These are phyloP conservation scores for Agrochola lychnidis DNA, from an alignment of 2,888 invertebrate genomes.

Conservation along the genomic window DNA sequence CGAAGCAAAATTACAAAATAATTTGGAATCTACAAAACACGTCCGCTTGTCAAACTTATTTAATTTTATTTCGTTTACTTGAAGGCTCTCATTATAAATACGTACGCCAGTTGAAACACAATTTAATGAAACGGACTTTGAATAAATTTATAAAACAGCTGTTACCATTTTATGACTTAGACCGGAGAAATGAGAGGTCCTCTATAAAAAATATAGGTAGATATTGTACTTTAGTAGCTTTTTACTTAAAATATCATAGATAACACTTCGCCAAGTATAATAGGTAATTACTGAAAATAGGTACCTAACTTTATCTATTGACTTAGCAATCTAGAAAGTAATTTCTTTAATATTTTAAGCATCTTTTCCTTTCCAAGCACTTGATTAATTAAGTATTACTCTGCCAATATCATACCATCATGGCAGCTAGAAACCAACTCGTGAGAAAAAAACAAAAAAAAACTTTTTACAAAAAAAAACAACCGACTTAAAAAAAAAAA, in stretches of 20 bases:
- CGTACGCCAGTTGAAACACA: constrained; percentile 25
- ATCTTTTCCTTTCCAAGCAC: not conserved
- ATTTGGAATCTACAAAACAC: constrained; percentile 8
- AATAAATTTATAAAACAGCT: constrained; percentile 49
- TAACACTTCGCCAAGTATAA: not conserved
- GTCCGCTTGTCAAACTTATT: constrained; percentile 12
- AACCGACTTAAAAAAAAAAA: no score
- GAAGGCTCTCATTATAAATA: constrained; percentile 29
- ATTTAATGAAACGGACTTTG: constrained; percentile 34
- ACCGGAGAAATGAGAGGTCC: not conserved
- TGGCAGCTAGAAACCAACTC: not conserved
- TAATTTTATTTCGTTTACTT: constrained; percentile 32
- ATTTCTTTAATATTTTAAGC: not conserved
- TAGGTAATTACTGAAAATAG: not conserved
- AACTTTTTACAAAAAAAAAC: no score
- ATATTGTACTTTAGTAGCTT: not conserved
- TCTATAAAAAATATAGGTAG: constrained; percentile 12
- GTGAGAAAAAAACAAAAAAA: not conserved
- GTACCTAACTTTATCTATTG: not conserved
- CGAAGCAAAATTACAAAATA: not conserved
- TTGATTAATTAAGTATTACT: not conserved
- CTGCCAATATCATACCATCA: not conserved
- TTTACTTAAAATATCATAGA: constrained; percentile 11
- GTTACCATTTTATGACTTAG: constrained; percentile 38
- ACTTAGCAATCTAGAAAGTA: not conserved